Evolutionary conservation across 2,113 vertebrate genomes (phyloP).

Genomic region (Dipodomys spectabilis): DNA sequence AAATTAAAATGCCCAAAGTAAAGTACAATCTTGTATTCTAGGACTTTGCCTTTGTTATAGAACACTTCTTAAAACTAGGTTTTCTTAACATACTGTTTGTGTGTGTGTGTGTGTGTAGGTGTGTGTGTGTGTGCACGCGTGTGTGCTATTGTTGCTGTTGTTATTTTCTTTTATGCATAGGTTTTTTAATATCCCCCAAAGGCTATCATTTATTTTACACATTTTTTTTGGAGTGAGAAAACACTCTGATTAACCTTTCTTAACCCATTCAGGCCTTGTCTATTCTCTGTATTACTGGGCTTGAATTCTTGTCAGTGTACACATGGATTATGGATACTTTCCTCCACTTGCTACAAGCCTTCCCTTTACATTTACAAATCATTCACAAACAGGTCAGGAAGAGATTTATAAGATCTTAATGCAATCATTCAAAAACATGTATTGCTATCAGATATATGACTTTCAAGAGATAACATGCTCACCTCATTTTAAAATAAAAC

Average conservation of each 20-base stretch:
- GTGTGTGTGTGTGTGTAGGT: background rate
- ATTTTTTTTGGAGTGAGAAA: constrained; percentile 53
- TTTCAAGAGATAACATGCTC: constrained; percentile 79
- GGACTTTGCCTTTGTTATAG: constrained; percentile 52
- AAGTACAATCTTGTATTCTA: constrained; percentile 45
- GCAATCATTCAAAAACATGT: constrained; percentile 75
- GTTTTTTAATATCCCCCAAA: constrained; percentile 49
- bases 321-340: constrained; percentile 61
- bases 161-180: background rate
- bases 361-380: constrained; percentile 78
- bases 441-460: constrained; percentile 71
- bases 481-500: constrained; percentile 73
- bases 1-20: constrained; percentile 69
- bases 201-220: constrained; percentile 60
- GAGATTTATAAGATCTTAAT: constrained; percentile 81
- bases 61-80: constrained; percentile 43
- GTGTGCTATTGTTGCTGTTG: background rate
- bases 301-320: constrained; percentile 76
- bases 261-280: constrained; percentile 79
- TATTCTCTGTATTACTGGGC: constrained; percentile 71
- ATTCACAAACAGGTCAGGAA: constrained; percentile 78
- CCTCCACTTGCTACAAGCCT: constrained; percentile 70
- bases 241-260: constrained; percentile 84
- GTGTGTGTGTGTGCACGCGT: background rate
- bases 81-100: constrained; percentile 24